Evolutionary conservation across 2,888 invertebrate species (phyloP).

Genomic region (Lasioglossum zephyrum): DNA sequence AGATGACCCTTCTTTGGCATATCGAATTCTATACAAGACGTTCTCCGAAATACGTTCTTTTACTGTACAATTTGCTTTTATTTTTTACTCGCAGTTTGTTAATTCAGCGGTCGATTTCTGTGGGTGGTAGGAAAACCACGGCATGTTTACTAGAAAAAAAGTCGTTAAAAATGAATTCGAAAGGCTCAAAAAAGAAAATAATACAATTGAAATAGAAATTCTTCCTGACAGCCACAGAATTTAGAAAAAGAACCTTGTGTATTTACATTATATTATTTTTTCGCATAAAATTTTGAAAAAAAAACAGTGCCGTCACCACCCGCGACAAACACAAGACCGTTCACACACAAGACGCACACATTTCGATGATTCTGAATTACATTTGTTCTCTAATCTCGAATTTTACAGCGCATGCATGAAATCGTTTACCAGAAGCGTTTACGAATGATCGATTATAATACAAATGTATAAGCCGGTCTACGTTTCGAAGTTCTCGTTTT

Average conservation of each 20-base stretch:
- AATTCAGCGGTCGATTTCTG: constrained; percentile 51
- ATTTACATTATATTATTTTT: constrained; percentile 40
- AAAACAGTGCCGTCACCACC: constrained; percentile 70
- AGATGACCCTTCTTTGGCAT: neutral
- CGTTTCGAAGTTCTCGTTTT: neutral
- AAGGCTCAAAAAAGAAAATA: too few species aligned
- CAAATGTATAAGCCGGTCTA: neutral
- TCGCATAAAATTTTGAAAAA: constrained; percentile 30
- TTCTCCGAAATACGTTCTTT: neutral
- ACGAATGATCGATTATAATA: constrained; percentile 27
- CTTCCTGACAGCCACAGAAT: neutral
- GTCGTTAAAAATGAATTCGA: too few species aligned
- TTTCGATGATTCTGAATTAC: neutral
- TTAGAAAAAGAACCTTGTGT: constrained; percentile 39
- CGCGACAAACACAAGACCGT: constrained; percentile 40
- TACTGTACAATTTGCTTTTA: constrained; percentile 45
- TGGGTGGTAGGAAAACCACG: too few species aligned
- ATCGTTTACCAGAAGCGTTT: constrained; percentile 33
- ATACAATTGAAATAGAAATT: too few species aligned
- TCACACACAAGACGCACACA: constrained; percentile 47
- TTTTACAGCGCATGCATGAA: constrained; percentile 32
- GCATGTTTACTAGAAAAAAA: too few species aligned
- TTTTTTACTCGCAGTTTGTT: constrained; percentile 39
- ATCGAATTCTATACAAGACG: neutral
- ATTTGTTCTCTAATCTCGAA: neutral